Percentiles rank a stretch among this genome's conserved stretches.
Evolutionary conservation across 2,113 vertebrate genomes (phyloP).

Genomic region (Acanthochromis polyacanthus): DNA sequence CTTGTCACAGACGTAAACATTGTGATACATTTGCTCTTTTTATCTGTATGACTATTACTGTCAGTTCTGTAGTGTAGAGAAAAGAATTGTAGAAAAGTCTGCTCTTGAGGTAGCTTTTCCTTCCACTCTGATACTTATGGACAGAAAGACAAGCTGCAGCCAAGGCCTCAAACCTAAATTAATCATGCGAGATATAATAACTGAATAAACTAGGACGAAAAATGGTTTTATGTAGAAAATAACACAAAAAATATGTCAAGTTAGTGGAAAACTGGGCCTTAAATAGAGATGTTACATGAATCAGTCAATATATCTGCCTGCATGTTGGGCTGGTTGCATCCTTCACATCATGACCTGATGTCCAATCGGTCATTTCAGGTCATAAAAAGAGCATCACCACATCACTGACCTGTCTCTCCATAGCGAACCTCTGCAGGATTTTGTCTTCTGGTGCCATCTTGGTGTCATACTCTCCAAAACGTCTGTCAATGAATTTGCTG

Average conservation of each 20-base stretch:
- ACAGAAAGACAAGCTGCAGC: too few species aligned
- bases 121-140: too few species aligned
- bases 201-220: too few species aligned
- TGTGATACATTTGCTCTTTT: not conserved
- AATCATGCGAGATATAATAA: not conserved
- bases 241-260: not conserved
- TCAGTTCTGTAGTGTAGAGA: not conserved
- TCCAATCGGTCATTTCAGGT: not conserved
- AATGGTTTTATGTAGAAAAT: not conserved
- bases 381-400: not conserved
- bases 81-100: not conserved
- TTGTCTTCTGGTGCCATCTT: slow-evolving; percentile 93
- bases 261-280: too few species aligned
- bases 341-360: not conserved
- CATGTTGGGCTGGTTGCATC: not conserved
- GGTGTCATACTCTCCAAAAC: slow-evolving; percentile 92
- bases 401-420: slow-evolving; percentile 93
- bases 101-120: too few species aligned
- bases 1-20: too few species aligned
- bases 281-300: not conserved
- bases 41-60: not conserved
- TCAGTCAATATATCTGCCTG: not conserved
- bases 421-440: slow-evolving; percentile 91
- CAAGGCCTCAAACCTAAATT: not conserved
- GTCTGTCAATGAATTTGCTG: slow-evolving; percentile 90